Percentiles rank a stretch among this genome's conserved stretches.
Conservation (phyloP, 2,888 invertebrate species). For the Morinoia aosen region DNA sequence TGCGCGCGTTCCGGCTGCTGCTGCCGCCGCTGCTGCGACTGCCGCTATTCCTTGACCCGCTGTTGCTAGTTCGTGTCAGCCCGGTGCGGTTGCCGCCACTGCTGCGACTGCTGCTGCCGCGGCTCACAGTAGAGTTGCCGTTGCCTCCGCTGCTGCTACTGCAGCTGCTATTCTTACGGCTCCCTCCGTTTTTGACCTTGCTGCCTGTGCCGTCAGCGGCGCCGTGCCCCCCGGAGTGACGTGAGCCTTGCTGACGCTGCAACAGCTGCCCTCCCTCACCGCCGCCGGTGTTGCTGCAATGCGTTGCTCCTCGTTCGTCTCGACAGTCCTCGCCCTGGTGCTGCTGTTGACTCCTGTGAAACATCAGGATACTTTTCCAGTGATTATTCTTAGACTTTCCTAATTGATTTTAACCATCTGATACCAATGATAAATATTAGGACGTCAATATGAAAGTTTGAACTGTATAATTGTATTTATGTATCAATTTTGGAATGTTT, state of each 20-base stretch:
- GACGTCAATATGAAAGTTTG: too few species aligned
- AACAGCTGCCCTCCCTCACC: slow-evolving; percentile 21
- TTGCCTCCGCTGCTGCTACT: slow-evolving; percentile 43
- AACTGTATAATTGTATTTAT: background rate
- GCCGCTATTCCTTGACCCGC: slow-evolving; percentile 37
- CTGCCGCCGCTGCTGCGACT: slow-evolving; percentile 55
- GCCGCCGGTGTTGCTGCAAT: background rate
- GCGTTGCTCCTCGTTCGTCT: background rate
- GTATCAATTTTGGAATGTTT: background rate
- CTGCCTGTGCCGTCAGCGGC: background rate
- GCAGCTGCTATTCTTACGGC: slow-evolving; percentile 47
- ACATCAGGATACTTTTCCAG: background rate
- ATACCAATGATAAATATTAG: too few species aligned
- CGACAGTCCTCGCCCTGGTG: background rate
- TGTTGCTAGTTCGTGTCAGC: background rate
- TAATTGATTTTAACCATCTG: background rate
- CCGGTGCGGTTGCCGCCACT: slow-evolving; percentile 40
- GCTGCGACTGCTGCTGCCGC: slow-evolving; percentile 35
- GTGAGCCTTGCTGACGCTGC: slow-evolving; percentile 26
- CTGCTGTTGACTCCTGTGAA: slow-evolving; percentile 10
- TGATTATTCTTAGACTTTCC: background rate
- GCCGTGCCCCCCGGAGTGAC: slow-evolving; percentile 45
- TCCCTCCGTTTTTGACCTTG: slow-evolving; percentile 14
- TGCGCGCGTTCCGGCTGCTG: slow-evolving; percentile 39
- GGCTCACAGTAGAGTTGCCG: background rate